Evolutionary conservation across 2,797 vertebrate species (phyloP).

Genomic region (Sparus aurata): DNA sequence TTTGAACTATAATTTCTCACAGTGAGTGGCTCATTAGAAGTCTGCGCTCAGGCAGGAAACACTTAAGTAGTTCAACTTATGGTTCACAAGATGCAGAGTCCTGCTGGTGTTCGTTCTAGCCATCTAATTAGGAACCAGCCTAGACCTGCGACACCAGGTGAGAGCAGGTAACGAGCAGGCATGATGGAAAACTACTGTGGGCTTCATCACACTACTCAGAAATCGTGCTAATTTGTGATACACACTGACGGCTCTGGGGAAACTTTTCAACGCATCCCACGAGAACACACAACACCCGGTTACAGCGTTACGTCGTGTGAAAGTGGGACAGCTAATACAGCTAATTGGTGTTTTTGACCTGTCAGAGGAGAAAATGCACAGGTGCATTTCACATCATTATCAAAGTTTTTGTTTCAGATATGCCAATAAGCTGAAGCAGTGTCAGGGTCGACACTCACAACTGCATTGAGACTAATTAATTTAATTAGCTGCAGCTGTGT

Average conservation of each 20-base stretch:
- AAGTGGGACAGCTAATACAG: not conserved
- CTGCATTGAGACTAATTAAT: no score
- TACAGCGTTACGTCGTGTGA: not conserved
- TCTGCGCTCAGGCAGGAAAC: constrained; percentile 30
- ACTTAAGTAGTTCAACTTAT: constrained; percentile 13
- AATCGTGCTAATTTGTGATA: constrained; percentile 3
- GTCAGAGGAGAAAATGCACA: not conserved
- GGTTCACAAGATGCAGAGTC: constrained; percentile 10
- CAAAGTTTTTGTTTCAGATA: no score
- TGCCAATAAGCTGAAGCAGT: no score
- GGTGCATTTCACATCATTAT: no score
- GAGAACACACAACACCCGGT: not conserved
- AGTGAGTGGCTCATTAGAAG: constrained; percentile 32
- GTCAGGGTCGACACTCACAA: not conserved
- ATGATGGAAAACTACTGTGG: constrained; percentile 6
- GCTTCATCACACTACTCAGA: not conserved
- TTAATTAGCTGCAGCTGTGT: not conserved
- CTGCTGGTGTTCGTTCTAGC: constrained; percentile 30
- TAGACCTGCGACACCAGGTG: constrained; percentile 29
- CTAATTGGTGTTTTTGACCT: not conserved
- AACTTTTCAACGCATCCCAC: not conserved
- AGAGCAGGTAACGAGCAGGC: constrained; percentile 23
- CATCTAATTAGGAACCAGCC: constrained; percentile 28
- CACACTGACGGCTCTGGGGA: not conserved
- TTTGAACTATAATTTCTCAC: constrained; percentile 33